Percentiles rank a stretch among this genome's conserved stretches.
phyloP scores from a whole-genome alignment of 2,113 vertebrate species.

The Galbula dea region DNA sequence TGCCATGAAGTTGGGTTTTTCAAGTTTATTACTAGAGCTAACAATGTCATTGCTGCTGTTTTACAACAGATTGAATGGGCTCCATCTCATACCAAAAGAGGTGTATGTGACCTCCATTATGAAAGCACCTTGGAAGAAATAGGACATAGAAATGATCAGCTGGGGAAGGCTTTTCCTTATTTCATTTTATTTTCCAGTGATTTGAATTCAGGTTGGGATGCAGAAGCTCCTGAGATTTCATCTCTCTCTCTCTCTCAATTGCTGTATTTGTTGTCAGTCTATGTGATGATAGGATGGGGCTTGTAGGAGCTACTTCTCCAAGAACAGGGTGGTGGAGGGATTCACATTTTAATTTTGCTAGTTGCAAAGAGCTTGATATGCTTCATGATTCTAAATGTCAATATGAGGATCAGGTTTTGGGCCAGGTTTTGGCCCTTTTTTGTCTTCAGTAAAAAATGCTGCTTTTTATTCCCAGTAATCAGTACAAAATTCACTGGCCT shows the following conservation, averaged over 20 bases:
- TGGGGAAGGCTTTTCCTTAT: neutral
- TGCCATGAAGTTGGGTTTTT: neutral
- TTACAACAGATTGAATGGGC: neutral
- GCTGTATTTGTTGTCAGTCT: neutral
- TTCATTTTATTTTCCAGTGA: neutral
- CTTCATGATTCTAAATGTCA: neutral
- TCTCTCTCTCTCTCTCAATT: neutral
- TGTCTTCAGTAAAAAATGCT: neutral
- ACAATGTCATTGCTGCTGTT: neutral
- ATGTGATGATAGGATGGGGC: fast-evolving
- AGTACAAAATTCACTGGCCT: neutral
- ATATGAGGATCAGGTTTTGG: neutral
- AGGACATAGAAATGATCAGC: neutral
- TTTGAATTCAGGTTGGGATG: neutral
- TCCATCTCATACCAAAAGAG: neutral
- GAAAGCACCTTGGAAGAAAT: neutral
- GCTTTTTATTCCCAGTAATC: neutral
- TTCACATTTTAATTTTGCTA: neutral
- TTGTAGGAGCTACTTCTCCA: neutral
- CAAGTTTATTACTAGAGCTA: neutral
- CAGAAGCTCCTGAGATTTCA: neutral
- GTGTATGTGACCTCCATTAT: neutral
- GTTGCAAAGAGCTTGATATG: neutral
- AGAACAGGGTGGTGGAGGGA: neutral
- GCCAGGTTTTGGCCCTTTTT: neutral